Evolutionary conservation across 2,797 vertebrate genomes (phyloP), one percentile per base, ranked within the genome.

Genomic region (Myripristis murdjan): DNA sequence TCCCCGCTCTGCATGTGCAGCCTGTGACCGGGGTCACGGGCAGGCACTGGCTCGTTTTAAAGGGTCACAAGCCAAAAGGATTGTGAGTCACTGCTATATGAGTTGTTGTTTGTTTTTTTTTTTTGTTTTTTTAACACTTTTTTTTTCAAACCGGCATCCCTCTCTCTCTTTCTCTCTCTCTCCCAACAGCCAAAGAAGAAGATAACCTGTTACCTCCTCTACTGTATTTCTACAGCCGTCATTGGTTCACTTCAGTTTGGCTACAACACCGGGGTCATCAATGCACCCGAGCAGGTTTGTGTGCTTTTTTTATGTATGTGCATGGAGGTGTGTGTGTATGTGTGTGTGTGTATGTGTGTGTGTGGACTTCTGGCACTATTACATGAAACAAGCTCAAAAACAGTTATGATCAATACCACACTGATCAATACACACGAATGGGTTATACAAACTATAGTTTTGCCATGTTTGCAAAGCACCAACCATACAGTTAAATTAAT

Each of bases 191-290:
- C 91, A 15, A 93, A 96, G 95, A 93, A 93, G 83, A 93, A 78
- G 82, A 8, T 98, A 41, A 99, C 97, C 0, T 23, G 64, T 0
- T 86, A 95, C 51, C 94, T 99, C 70, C 37, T 97, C 35, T 96
- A 90, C 54, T 93, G 96, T 16, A 92, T 98, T 52, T 68, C 79
- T 1, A 75, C 96, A 8, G 97, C 97, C 5, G 87, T 95, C 24
- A 96, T 98, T 4, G 96, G 97, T 62, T 98, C 97, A 0, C 93
- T 99, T 31, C 97, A 98, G 85, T 98, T 96, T 79, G 97, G 98
- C 31, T 99, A 97, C 93, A 98, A 98, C 92, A 97, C 95, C 0
- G 98, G 97, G 9, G 97, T 99, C 87, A 99, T 98, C 90, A 98
- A 98, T 84, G 98, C 97, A 35, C 96, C 97, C 0, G 96, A 97